These are phyloP conservation scores for Lichenostomus cassidix DNA, from an alignment of 2,113 vertebrate species.

Conservation along the genomic window DNA sequence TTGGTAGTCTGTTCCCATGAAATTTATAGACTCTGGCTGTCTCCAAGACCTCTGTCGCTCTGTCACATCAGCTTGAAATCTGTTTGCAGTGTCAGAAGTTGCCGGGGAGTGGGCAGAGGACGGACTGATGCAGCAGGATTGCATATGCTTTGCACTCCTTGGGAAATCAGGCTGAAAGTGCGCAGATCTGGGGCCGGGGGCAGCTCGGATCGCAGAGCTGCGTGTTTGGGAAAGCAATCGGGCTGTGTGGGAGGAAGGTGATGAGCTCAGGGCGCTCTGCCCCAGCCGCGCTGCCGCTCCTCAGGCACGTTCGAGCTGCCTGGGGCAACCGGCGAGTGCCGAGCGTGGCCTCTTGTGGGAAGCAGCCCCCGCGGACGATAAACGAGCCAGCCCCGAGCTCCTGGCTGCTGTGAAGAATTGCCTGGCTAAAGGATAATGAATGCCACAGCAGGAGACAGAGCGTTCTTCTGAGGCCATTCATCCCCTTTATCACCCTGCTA, in stretches of 20 bases:
- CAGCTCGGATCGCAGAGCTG: background rate
- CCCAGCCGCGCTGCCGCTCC: background rate
- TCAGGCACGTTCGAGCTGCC: background rate
- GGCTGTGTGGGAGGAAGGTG: background rate
- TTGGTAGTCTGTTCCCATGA: background rate
- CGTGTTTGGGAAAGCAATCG: background rate
- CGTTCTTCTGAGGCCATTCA: conserved; percentile 52
- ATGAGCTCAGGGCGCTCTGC: background rate
- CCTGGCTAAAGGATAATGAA: conserved; percentile 28
- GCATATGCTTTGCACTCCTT: background rate
- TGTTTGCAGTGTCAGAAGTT: conserved; percentile 1
- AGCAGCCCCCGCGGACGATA: background rate
- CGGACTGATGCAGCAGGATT: background rate
- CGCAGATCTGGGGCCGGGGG: background rate
- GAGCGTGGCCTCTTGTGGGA: background rate
- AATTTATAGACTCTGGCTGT: conserved; percentile 37
- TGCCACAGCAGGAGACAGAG: conserved; percentile 39
- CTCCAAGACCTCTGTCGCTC: conserved; percentile 8
- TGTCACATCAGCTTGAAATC: conserved; percentile 18
- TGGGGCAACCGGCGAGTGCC: background rate
- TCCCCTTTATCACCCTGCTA: conserved; percentile 50
- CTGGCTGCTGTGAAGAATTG: conserved; percentile 17
- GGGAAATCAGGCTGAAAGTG: background rate
- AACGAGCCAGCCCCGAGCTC: background rate
- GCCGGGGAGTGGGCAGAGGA: conserved; percentile 11